phyloP scores from a whole-genome alignment of 2,113 vertebrate species.

The Cottus gobio region DNA sequence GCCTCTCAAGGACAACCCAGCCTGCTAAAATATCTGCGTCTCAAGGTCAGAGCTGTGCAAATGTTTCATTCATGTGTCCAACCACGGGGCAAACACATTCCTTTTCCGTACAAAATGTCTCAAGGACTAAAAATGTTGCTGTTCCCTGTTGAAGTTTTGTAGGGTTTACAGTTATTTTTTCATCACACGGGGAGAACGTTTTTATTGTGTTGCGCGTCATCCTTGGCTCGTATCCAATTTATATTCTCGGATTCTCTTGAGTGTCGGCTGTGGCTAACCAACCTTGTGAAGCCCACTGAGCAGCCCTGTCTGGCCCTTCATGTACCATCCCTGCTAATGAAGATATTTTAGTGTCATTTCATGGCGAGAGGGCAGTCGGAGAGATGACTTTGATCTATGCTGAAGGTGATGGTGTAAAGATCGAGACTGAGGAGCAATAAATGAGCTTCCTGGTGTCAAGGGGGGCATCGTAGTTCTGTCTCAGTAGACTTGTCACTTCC shows the following conservation, averaged over 20 bases:
- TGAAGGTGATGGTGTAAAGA: slow-evolving; percentile 63
- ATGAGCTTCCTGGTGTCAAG: slow-evolving; percentile 59
- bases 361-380: slow-evolving; percentile 37
- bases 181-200: slow-evolving; percentile 18
- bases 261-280: slow-evolving; percentile 67
- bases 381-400: slow-evolving; percentile 64
- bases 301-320: slow-evolving; percentile 52
- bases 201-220: slow-evolving; percentile 4
- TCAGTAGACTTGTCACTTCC: slow-evolving; percentile 67
- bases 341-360: slow-evolving; percentile 57
- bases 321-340: slow-evolving; percentile 63
- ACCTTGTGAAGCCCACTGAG: slow-evolving; percentile 58
- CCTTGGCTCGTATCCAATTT: slow-evolving; percentile 55
- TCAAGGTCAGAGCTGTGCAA: slow-evolving; percentile 43
- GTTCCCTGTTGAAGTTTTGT: slow-evolving; percentile 22
- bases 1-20: slow-evolving; percentile 29
- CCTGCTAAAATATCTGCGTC: slow-evolving; percentile 2
- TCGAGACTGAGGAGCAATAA: slow-evolving; percentile 48
- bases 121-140: slow-evolving; percentile 31
- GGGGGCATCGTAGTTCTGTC: slow-evolving; percentile 64
- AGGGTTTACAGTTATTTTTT: slow-evolving; percentile 15
- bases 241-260: slow-evolving; percentile 55
- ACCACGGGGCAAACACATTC: slow-evolving; percentile 31
- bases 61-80: slow-evolving; percentile 52
- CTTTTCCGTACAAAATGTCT: slow-evolving; percentile 19